Percentiles rank a stretch among this genome's conserved stretches.
These are phyloP conservation scores for Xanthia icteritia DNA, from an alignment of 2,888 invertebrate species.

Conservation along the genomic window DNA sequence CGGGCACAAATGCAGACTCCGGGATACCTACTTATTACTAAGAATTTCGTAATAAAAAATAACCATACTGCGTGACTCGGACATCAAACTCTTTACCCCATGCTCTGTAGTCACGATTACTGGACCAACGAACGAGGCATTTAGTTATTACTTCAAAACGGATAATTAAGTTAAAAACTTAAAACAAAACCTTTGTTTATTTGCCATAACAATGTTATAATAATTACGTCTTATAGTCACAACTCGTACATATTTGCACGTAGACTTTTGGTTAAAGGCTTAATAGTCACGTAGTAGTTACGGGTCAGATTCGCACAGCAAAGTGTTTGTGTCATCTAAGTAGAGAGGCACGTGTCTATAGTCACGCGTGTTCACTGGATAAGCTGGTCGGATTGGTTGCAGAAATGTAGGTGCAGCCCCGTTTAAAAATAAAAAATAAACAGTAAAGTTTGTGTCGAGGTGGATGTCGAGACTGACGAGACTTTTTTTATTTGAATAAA, in stretches of 20 bases:
- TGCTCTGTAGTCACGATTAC: not conserved
- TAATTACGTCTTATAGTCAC: conserved; percentile 2
- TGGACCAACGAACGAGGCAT: not conserved
- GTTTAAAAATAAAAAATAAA: not conserved
- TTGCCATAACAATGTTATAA: conserved; percentile 11
- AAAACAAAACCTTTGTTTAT: conserved; percentile 22
- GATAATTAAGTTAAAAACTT: not conserved
- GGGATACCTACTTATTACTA: too few species aligned
- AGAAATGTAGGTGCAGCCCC: not conserved
- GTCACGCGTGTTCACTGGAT: conserved; percentile 5
- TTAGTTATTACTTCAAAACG: not conserved
- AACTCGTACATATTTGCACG: conserved; percentile 51
- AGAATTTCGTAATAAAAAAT: not conserved
- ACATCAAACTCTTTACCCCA: not conserved
- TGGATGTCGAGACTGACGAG: too few species aligned
- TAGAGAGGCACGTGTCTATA: conserved; percentile 19
- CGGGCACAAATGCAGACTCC: too few species aligned
- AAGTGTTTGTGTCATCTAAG: conserved; percentile 25
- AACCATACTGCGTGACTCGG: too few species aligned
- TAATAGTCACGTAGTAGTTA: conserved; percentile 33
- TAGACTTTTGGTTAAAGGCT: conserved; percentile 7
- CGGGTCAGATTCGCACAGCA: conserved; percentile 33
- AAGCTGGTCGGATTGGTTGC: not conserved
- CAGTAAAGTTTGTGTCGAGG: not conserved
- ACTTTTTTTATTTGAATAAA: not conserved